A percentile compares a stretch with the other conserved stretches of the same genome.
These are phyloP conservation scores for Helogale parvula DNA, from an alignment of 2,113 vertebrate species.

Conservation along the genomic window DNA sequence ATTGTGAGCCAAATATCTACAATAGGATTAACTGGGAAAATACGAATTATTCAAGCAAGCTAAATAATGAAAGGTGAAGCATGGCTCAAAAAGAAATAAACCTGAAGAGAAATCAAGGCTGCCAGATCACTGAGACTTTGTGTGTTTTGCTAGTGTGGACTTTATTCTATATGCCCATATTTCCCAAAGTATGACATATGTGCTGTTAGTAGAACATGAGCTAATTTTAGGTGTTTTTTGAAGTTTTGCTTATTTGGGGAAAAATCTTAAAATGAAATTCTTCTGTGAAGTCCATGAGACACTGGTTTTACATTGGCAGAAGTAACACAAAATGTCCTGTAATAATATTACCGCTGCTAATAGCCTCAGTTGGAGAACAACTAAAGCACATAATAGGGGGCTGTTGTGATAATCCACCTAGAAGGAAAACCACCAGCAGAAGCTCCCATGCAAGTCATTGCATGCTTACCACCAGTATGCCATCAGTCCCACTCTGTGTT, in stretches of 20 bases:
- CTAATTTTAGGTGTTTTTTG: background rate
- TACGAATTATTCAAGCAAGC: background rate
- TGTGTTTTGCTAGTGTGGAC: background rate
- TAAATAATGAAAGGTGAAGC: background rate
- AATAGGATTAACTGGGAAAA: background rate
- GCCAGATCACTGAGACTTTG: background rate
- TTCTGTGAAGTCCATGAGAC: background rate
- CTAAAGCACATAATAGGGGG: background rate
- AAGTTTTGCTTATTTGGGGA: background rate
- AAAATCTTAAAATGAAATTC: background rate
- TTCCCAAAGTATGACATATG: background rate
- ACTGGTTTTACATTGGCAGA: background rate
- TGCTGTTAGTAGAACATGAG: background rate
- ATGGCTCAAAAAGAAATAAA: background rate
- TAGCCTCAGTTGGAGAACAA: background rate
- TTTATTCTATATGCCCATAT: background rate
- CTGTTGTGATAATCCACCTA: background rate
- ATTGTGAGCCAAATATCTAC: background rate
- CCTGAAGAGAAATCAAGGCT: background rate
- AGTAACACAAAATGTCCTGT: background rate
- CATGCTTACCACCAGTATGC: background rate
- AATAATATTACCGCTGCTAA: background rate
- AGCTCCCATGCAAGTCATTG: rapidly evolving
- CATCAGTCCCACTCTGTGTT: background rate
- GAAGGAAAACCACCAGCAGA: background rate